These are phyloP conservation scores for Harmothoe impar DNA, from an alignment of 2,888 invertebrate genomes.

Conservation along the genomic window DNA sequence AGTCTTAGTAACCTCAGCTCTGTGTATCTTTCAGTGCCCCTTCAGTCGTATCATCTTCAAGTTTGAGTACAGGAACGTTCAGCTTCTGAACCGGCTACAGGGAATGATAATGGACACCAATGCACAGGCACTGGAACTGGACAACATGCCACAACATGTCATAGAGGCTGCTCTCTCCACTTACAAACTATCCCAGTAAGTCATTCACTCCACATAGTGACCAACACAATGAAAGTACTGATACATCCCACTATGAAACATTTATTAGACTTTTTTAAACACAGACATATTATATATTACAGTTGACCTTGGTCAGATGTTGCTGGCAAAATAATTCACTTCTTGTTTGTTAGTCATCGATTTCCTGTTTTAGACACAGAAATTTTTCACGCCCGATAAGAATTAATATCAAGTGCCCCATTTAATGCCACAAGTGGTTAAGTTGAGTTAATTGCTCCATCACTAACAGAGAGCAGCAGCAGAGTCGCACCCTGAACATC, in stretches of 20 bases:
- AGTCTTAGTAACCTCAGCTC: background rate
- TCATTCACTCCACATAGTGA: conserved; percentile 51
- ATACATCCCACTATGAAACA: too few species aligned
- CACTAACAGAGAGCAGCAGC: conserved; percentile 79
- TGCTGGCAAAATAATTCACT: too few species aligned
- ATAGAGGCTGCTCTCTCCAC: conserved; percentile 82
- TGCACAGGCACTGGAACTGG: conserved; percentile 79
- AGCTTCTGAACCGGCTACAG: conserved; percentile 77
- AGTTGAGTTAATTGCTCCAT: too few species aligned
- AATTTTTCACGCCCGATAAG: too few species aligned
- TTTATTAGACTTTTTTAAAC: too few species aligned
- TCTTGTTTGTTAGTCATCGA: too few species aligned
- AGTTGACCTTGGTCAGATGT: too few species aligned
- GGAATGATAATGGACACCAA: conserved; percentile 78
- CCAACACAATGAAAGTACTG: background rate
- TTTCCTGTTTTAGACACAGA: too few species aligned
- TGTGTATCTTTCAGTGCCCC: conserved; percentile 76
- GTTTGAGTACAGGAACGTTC: conserved; percentile 79
- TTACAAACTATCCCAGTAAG: conserved; percentile 82
- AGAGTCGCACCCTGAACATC: conserved; percentile 78
- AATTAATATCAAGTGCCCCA: too few species aligned
- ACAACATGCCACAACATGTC: conserved; percentile 80
- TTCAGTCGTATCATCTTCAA: conserved; percentile 81
- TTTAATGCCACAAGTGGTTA: too few species aligned
- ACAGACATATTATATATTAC: too few species aligned